Conservation (phyloP, 2,797 vertebrate genomes). For the Pseudomugil gertrudae region DNA sequence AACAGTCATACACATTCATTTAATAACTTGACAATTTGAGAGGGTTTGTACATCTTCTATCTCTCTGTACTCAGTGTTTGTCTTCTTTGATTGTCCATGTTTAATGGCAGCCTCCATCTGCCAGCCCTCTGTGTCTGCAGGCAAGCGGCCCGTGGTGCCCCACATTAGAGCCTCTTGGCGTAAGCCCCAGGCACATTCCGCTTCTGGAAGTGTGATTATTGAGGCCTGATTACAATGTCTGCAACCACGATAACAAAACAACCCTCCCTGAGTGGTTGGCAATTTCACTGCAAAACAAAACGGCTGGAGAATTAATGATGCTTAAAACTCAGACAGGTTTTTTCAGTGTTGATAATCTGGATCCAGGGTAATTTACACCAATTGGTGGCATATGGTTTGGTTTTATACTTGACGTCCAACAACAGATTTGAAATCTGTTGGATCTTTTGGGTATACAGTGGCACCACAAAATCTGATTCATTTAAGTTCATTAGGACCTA, state of each 20-base stretch:
- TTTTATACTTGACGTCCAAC: conserved; percentile 67
- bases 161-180: conserved; percentile 82
- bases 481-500: conserved; percentile 42
- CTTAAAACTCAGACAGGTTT: conserved; percentile 79
- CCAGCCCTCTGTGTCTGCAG: conserved; percentile 77
- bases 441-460: conserved; percentile 37
- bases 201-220: conserved; percentile 86
- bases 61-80: conserved; percentile 63
- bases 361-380: conserved; percentile 76
- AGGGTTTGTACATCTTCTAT: conserved; percentile 36
- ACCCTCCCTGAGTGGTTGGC: conserved; percentile 71
- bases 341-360: conserved; percentile 81
- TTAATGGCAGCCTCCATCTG: conserved; percentile 82
- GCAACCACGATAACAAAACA: conserved; percentile 79
- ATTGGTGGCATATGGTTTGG: conserved; percentile 79
- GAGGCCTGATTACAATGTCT: conserved; percentile 83
- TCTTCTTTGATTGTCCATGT: conserved; percentile 75
- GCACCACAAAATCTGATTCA: conserved; percentile 35
- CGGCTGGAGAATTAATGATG: conserved; percentile 81
- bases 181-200: conserved; percentile 79
- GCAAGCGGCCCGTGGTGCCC: conserved; percentile 78
- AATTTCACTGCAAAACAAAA: conserved; percentile 73
- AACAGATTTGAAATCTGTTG: conserved; percentile 77
- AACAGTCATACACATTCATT: conserved; percentile 32
- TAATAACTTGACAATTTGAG: conserved; percentile 41